These are phyloP conservation scores for Parazoanthus swiftii DNA, from an alignment of 92 coral and sea anemone genomes.

Conservation along the genomic window DNA sequence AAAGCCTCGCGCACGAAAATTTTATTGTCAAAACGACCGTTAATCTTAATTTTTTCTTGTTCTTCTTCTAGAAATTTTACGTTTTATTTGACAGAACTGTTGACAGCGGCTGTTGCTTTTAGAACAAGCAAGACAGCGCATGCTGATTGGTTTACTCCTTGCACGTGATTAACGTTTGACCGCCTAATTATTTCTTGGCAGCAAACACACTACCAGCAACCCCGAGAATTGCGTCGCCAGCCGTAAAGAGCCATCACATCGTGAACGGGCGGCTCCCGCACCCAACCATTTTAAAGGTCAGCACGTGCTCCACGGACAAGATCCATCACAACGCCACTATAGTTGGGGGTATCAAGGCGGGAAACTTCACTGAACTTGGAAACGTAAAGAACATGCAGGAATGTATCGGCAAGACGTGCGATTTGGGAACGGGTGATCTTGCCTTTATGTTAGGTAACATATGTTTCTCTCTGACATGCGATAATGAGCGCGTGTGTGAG, in stretches of 20 bases:
- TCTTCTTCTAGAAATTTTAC: too few species aligned
- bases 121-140: too few species aligned
- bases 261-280: slow-evolving; percentile 90
- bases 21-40: too few species aligned
- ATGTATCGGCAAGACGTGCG: slow-evolving; percentile 96
- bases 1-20: too few species aligned
- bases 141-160: background rate
- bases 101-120: background rate
- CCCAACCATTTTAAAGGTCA: slow-evolving; percentile 85
- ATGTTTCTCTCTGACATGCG: slow-evolving; percentile 86
- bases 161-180: background rate
- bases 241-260: slow-evolving; percentile 78
- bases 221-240: slow-evolving; percentile 48
- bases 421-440: slow-evolving; percentile 85
- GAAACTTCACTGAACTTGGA: slow-evolving; percentile 92
- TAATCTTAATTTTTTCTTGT: too few species aligned
- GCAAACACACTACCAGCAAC: slow-evolving; percentile 77
- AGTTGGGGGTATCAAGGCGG: slow-evolving; percentile 96
- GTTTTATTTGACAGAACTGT: background rate
- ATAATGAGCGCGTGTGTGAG: slow-evolving; percentile 85
- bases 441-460: slow-evolving; percentile 89
- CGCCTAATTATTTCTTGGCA: slow-evolving; percentile 3
- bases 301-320: slow-evolving; percentile 92
- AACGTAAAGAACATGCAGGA: slow-evolving; percentile 94
- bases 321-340: slow-evolving; percentile 87